phyloP scores from a whole-genome alignment of 1,140 invertebrate species.

The Eubasilissa regina region DNA sequence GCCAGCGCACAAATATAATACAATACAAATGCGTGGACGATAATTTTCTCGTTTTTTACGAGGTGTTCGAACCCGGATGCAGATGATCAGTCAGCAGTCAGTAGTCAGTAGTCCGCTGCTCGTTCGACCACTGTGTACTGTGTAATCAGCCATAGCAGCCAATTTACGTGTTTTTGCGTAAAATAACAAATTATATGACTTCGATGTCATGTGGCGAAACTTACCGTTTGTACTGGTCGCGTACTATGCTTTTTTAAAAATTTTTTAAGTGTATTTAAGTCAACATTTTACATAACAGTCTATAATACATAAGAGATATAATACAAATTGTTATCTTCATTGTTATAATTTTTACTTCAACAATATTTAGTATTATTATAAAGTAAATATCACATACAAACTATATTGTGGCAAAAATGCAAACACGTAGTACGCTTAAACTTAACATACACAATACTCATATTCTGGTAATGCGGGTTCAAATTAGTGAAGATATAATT shows the following conservation, averaged over 20 bases:
- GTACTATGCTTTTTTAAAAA: not conserved
- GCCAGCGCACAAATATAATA: not conserved
- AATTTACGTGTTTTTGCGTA: conserved; percentile 7
- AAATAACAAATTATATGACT: conserved; percentile 11
- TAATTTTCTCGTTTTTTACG: conserved; percentile 21
- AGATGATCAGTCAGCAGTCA: conserved; percentile 16
- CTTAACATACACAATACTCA: too few relatives aligned
- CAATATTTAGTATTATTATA: too few relatives aligned
- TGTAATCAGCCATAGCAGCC: conserved; percentile 18
- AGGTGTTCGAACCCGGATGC: conserved; percentile 32
- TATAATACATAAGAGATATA: too few relatives aligned
- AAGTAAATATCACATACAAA: too few relatives aligned
- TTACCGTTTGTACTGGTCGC: not conserved
- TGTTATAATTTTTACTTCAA: too few relatives aligned
- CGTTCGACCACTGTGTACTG: not conserved
- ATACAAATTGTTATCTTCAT: too few relatives aligned
- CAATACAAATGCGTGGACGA: not conserved
- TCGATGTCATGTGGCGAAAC: conserved; percentile 4
- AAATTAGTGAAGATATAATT: too few relatives aligned
- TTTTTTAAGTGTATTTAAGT: too few relatives aligned
- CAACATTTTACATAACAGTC: not conserved
- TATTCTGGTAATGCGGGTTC: too few relatives aligned
- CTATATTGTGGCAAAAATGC: too few relatives aligned
- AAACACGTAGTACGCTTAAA: too few relatives aligned
- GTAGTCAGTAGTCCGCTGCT: not conserved